Evolutionary conservation across 2,888 invertebrate genomes (phyloP), one percentile per base, ranked within the genome.

Genomic region (Ditula angustiorana): DNA sequence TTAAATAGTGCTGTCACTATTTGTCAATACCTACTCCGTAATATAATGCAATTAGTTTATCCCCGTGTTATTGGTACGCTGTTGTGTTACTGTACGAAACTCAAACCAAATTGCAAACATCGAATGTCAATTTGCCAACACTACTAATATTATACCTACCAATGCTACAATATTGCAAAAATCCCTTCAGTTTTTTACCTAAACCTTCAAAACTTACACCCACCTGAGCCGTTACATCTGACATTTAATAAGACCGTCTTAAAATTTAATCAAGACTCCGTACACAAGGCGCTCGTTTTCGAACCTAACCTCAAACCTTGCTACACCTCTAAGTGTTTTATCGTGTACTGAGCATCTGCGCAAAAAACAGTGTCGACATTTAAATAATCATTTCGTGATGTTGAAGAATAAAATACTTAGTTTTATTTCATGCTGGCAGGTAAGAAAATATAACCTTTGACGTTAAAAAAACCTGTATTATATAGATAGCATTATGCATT

Each of bases 241-340:
- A 7, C 35, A 53, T 53, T 53, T 35, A 53, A 53, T 53, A 35
- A 30, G 28, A 28, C 2, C 23, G 35, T 53, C 53, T 53, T 53
- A 53, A 35, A 53, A 35, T 53, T 53, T 52, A 52, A 52, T 52
- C 53, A 35, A 53, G 53, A 23, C n/a, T 50, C 52, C 21, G 52
- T n/a, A 52, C 24, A 37, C 23, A 55, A 37, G 55, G 55, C 55
- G 37, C 21, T 41, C 37, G 53, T 53, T 52, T 55, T 23, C 2
- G 41, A 16, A 26, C 8, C 28, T 44, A 58, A 59, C 59, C 59
- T 49, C 49, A 59, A 59, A 59, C 59, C 59, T 33, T 33, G n/a
- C 52, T n/a, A n/a, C 35, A 23, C 35, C 59, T 59, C 59, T 58
- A 58, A 59, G 59, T 59, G 59, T 59, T 49, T 59, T 59, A 59